Evolutionary conservation across 35 echinoderm and acorn worm species (phyloP).

Genomic region (Heliocidaris erythrogramma): DNA sequence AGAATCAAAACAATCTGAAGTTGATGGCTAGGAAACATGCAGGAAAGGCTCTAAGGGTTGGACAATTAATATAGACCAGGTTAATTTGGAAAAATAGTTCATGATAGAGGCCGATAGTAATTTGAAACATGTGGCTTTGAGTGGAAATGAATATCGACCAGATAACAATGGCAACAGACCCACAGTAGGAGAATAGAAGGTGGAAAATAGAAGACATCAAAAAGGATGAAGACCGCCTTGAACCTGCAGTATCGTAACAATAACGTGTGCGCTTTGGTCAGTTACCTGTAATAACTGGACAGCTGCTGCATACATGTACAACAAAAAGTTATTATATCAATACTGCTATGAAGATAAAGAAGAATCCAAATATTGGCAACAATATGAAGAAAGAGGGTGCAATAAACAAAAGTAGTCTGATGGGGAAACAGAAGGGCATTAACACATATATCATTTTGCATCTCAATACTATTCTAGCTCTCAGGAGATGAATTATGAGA

Average conservation of each 20-base stretch:
- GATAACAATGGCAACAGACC: not conserved
- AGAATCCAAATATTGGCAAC: no score
- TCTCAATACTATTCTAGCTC: not conserved
- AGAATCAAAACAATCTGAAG: not conserved
- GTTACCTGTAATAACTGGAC: no score
- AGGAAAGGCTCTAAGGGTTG: not conserved
- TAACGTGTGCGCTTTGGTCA: no score
- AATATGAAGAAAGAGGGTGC: no score
- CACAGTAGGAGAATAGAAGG: not conserved
- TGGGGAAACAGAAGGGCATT: not conserved
- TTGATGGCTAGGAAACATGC: not conserved
- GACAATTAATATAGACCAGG: not conserved
- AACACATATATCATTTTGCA: not conserved
- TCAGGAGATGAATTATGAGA: not conserved
- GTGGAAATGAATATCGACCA: not conserved
- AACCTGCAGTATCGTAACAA: no score
- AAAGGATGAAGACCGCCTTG: not conserved
- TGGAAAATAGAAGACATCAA: not conserved
- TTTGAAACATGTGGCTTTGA: not conserved
- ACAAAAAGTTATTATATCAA: no score
- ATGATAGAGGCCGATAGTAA: not conserved
- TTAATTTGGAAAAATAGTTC: not conserved
- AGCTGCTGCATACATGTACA: no score
- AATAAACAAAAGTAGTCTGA: no score
- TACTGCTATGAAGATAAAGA: no score